Conservation (phyloP, 2,113 vertebrate genomes). For the Anolis sagrei region DNA sequence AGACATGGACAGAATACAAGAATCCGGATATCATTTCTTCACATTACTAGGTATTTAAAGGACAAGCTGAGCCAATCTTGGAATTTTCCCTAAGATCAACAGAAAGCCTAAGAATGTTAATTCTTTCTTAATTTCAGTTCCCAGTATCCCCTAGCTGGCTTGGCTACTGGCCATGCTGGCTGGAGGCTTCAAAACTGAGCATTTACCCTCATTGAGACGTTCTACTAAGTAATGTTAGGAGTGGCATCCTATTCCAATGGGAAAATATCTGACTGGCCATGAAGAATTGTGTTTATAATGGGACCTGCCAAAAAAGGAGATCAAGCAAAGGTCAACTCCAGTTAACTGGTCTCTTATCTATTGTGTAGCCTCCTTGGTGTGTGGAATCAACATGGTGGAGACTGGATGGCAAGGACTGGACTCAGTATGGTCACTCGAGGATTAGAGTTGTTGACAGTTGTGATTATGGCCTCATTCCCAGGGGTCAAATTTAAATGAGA, state of each 20-base stretch:
- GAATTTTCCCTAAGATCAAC: no score
- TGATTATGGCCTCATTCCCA: background rate
- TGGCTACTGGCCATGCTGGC: no score
- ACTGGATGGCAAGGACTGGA: background rate
- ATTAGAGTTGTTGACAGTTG: background rate
- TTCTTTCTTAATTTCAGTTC: no score
- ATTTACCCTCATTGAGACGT: background rate
- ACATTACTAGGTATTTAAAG: no score
- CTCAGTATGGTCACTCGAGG: no score
- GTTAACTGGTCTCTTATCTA: background rate
- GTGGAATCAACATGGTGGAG: background rate
- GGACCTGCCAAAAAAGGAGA: background rate
- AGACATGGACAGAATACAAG: no score
- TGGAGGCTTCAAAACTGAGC: background rate
- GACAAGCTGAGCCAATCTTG: no score
- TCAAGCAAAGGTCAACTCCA: background rate
- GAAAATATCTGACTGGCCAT: background rate
- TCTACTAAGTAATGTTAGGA: background rate
- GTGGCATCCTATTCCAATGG: background rate
- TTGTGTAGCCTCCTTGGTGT: background rate
- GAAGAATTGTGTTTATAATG: background rate
- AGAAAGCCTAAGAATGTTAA: no score
- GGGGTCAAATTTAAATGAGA: background rate
- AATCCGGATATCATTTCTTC: no score
- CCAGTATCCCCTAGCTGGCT: no score